Evolutionary conservation across 2,888 invertebrate genomes (phyloP).

Genomic region (Pasiphila rectangulata): DNA sequence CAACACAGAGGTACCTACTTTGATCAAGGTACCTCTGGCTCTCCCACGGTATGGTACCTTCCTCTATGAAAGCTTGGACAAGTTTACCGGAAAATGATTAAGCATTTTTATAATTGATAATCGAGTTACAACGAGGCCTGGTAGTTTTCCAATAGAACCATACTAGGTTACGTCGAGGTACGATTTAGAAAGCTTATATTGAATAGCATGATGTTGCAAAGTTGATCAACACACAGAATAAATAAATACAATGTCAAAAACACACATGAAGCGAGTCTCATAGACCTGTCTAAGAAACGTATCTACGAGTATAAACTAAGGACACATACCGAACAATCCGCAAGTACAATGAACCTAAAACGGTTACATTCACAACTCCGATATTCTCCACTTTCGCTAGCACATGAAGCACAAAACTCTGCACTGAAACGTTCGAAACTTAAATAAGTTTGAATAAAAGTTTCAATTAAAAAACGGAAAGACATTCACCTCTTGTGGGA

Average conservation of each 20-base stretch:
- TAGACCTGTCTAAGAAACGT: conserved; percentile 17
- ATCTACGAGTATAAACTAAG: conserved; percentile 35
- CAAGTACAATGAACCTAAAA: conserved; percentile 59
- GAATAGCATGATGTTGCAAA: background rate
- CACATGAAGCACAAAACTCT: conserved; percentile 47
- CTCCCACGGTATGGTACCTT: no score
- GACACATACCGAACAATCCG: conserved; percentile 63
- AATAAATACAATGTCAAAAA: conserved; percentile 1
- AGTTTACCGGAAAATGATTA: no score
- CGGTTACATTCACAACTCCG: conserved; percentile 59
- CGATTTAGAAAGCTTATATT: conserved; percentile 7
- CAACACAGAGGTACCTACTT: no score
- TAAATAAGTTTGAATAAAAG: conserved; percentile 33
- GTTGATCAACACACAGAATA: background rate
- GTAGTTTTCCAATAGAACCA: no score
- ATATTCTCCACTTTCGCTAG: conserved; percentile 54
- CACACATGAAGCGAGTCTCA: conserved; percentile 5
- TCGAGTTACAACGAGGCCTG: no score
- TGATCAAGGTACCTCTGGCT: no score
- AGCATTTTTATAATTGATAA: no score
- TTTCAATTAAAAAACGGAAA: conserved; percentile 51
- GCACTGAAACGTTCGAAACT: conserved; percentile 32
- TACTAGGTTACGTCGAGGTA: no score
- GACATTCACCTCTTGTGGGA: conserved; percentile 76
- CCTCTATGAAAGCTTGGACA: no score